Percentiles rank a stretch among this genome's conserved stretches.
phyloP scores from a whole-genome alignment of 2,888 invertebrate species.

The Melinopterus prodromus region DNA sequence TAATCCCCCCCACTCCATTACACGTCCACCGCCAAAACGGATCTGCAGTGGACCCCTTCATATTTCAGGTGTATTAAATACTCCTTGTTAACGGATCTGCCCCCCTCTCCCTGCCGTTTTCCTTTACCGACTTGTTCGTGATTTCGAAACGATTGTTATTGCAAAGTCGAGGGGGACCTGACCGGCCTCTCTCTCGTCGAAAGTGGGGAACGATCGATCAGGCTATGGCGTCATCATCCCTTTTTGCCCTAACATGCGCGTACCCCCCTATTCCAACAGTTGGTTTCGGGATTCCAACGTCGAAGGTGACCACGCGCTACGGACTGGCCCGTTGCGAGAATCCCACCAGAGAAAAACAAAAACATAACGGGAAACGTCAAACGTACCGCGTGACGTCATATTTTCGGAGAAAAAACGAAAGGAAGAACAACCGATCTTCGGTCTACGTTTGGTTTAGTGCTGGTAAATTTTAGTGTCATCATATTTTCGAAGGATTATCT shows the following conservation, averaged over 20 bases:
- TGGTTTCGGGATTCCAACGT: slow-evolving; percentile 52
- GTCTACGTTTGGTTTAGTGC: too few relatives aligned
- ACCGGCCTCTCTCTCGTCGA: not conserved
- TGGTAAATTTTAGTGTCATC: too few relatives aligned
- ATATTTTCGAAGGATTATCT: not conserved
- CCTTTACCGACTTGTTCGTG: not conserved
- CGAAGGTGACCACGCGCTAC: not conserved
- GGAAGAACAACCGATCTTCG: too few relatives aligned
- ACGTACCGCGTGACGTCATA: not conserved
- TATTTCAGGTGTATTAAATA: not conserved
- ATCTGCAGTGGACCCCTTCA: slow-evolving; percentile 16
- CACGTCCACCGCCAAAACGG: not conserved
- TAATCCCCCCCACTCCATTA: not conserved
- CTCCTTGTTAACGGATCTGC: not conserved
- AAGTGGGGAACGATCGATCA: slow-evolving; percentile 36
- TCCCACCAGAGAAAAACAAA: not conserved
- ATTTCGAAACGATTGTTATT: slow-evolving; percentile 33
- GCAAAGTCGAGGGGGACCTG: slow-evolving; percentile 32
- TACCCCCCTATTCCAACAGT: slow-evolving; percentile 56
- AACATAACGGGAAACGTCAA: not conserved
- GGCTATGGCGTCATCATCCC: slow-evolving; percentile 47
- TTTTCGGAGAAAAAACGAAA: not conserved
- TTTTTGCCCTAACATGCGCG: slow-evolving; percentile 46
- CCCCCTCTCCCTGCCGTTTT: not conserved
- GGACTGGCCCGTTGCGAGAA: not conserved